Percentiles rank a stretch among this genome's conserved stretches.
Conservation (phyloP, 2,888 invertebrate species). For the Epistrophe eligans region DNA sequence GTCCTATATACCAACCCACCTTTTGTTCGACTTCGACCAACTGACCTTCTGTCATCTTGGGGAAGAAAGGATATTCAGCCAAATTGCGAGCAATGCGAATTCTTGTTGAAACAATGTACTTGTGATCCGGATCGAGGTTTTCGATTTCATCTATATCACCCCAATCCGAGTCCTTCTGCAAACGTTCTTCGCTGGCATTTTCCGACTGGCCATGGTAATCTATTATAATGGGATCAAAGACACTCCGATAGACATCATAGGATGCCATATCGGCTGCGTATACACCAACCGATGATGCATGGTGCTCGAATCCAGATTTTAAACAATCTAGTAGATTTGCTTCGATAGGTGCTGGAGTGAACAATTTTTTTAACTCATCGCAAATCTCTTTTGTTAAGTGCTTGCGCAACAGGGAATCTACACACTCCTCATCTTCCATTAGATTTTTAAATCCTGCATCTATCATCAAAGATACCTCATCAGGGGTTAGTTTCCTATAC, state of each 20-base stretch:
- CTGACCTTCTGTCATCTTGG: constrained; percentile 87
- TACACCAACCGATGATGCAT: constrained; percentile 87
- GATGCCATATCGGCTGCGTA: constrained; percentile 88
- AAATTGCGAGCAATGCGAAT: constrained; percentile 87
- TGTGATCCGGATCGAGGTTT: constrained; percentile 86
- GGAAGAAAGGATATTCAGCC: constrained; percentile 87
- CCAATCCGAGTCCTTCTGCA: constrained; percentile 87
- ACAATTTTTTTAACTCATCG: constrained; percentile 85
- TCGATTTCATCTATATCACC: constrained; percentile 86
- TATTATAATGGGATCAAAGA: constrained; percentile 89
- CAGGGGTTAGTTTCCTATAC: constrained; percentile 81
- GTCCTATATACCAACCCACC: constrained; percentile 76
- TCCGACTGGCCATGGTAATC: constrained; percentile 86
- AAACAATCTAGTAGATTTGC: constrained; percentile 87
- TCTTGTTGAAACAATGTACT: constrained; percentile 87
- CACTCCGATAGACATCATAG: constrained; percentile 86
- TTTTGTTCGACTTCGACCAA: constrained; percentile 87
- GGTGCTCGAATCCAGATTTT: constrained; percentile 87
- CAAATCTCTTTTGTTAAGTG: constrained; percentile 85
- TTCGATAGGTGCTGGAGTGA: constrained; percentile 85
- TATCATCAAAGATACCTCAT: constrained; percentile 83
- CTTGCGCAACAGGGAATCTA: constrained; percentile 87
- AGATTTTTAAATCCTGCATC: constrained; percentile 85
- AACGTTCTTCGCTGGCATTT: constrained; percentile 83
- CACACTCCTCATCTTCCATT: constrained; percentile 84